Evolutionary conservation across 2,888 invertebrate species (phyloP).

Genomic region (Lutraria lutraria): DNA sequence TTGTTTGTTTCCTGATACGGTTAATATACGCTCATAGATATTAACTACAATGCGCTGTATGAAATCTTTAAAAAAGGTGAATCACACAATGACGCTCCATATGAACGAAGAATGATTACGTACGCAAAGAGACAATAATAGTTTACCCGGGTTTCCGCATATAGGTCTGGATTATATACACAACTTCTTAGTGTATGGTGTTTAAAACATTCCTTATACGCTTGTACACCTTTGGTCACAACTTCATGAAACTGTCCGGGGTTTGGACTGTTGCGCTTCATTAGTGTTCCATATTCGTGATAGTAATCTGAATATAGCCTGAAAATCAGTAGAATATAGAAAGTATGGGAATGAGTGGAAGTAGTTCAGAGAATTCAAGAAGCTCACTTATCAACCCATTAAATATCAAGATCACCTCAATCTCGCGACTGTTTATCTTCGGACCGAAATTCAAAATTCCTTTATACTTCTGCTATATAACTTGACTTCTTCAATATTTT

Average conservation of each 20-base stretch:
- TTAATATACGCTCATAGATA: too few species aligned
- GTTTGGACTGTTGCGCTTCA: neutral
- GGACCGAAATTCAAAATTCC: too few species aligned
- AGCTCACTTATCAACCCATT: too few species aligned
- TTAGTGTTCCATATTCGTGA: conserved; percentile 42
- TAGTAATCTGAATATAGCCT: conserved; percentile 64
- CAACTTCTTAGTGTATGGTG: conserved; percentile 39
- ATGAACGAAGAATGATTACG: neutral
- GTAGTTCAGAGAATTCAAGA: too few species aligned
- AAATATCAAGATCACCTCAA: too few species aligned
- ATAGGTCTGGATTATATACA: conserved; percentile 25
- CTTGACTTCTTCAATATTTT: too few species aligned
- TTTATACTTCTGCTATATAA: too few species aligned
- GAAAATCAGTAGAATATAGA: neutral
- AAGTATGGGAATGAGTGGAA: neutral
- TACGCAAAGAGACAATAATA: neutral
- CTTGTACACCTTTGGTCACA: conserved; percentile 21
- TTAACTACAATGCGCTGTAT: too few species aligned
- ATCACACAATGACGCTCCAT: too few species aligned
- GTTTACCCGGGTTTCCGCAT: neutral
- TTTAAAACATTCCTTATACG: conserved; percentile 47
- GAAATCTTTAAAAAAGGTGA: too few species aligned
- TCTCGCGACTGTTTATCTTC: too few species aligned
- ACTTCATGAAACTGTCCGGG: conserved; percentile 54
- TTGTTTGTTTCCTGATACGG: too few species aligned